A percentile compares a stretch with the other conserved stretches of the same genome.
phyloP scores from a whole-genome alignment of 2,888 invertebrate genomes.

The Amiota minor region DNA sequence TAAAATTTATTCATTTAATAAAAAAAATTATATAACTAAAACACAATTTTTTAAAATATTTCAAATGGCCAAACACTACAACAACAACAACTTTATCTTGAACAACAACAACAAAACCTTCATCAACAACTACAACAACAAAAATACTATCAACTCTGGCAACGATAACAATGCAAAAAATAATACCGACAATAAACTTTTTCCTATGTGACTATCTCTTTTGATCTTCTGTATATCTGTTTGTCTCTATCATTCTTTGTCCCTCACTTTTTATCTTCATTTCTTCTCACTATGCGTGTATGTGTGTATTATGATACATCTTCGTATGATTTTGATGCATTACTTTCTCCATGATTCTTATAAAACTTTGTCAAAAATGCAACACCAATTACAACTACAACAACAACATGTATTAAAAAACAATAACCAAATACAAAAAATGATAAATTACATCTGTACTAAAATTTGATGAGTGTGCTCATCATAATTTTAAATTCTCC shows the following conservation, averaged over 20 bases:
- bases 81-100: constrained; percentile 18
- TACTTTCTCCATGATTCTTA: too few relatives aligned
- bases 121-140: constrained; percentile 13
- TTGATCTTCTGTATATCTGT: too few relatives aligned
- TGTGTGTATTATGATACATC: too few relatives aligned
- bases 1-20: not conserved
- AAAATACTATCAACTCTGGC: constrained; percentile 10
- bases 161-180: not conserved
- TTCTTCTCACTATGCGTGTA: too few relatives aligned
- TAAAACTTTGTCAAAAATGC: too few relatives aligned
- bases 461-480: too few relatives aligned
- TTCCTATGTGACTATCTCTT: too few relatives aligned
- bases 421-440: not conserved
- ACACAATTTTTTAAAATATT: constrained; percentile 1
- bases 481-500: too few relatives aligned
- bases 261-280: too few relatives aligned
- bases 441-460: not conserved
- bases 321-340: too few relatives aligned
- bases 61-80: constrained; percentile 22
- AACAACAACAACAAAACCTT: not conserved
- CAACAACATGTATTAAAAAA: constrained; percentile 13
- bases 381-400: constrained; percentile 8
- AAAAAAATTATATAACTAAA: constrained; percentile 16
- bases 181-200: too few relatives aligned
- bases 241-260: too few relatives aligned